Evolutionary conservation across 2,888 invertebrate species (phyloP).

Genomic region (Ectemnius lituratus): DNA sequence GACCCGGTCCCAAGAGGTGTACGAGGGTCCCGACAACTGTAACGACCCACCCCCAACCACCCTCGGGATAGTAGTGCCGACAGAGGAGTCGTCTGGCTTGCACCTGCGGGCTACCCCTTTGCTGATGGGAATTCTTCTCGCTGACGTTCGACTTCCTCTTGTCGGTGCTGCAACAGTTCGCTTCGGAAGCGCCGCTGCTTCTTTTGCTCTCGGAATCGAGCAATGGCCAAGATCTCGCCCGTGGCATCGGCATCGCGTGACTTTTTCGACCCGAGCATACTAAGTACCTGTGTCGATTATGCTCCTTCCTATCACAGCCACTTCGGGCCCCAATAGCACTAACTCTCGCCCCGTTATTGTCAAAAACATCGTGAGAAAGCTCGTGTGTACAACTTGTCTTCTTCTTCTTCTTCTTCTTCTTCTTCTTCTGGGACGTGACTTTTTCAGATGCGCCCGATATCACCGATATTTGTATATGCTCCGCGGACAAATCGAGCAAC

Average conservation of each 20-base stretch:
- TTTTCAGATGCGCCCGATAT: too few relatives aligned
- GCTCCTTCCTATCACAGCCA: slow-evolving; percentile 21
- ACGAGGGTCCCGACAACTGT: slow-evolving; percentile 83
- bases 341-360: neutral
- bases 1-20: slow-evolving; percentile 86
- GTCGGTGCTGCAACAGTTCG: slow-evolving; percentile 6
- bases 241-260: slow-evolving; percentile 76
- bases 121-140: slow-evolving; percentile 26
- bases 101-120: slow-evolving; percentile 73
- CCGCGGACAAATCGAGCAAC: too few relatives aligned
- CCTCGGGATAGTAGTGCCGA: slow-evolving; percentile 91
- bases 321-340: slow-evolving; percentile 12
- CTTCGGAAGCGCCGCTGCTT: slow-evolving; percentile 15
- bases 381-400: too few relatives aligned
- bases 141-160: slow-evolving; percentile 53
- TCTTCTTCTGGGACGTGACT: too few relatives aligned
- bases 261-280: slow-evolving; percentile 20
- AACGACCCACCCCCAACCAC: slow-evolving; percentile 91
- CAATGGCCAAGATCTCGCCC: slow-evolving; percentile 80
- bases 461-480: too few relatives aligned
- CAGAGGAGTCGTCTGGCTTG: slow-evolving; percentile 84
- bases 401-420: too few relatives aligned
- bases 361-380: neutral
- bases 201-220: slow-evolving; percentile 61
- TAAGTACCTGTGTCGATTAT: slow-evolving; percentile 56